Base-by-base conservation (phyloP, 2,888 invertebrate species). In the Rotaria magnacalcarata region DNA sequence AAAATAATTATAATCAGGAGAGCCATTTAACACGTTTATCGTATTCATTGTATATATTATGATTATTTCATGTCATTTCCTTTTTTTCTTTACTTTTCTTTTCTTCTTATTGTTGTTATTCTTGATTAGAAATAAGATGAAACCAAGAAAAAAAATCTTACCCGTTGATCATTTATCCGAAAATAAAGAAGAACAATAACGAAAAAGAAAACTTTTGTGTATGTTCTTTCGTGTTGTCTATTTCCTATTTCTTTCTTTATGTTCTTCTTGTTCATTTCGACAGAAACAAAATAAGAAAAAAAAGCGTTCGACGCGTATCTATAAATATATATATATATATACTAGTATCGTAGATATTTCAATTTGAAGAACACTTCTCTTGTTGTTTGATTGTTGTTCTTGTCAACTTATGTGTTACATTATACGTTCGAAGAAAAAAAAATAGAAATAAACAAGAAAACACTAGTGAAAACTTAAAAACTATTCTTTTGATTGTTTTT, bases 21-120 rank as follows among this genome's bases (percentile, higher is more conserved):
- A 34, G 19, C 34, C 67, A 14, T 67, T 67, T 34, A 67, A 21
- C 24, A 56, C 24, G 24, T 56, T 56, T 56, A 21, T 56, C 67
- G 67, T 67, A 67, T 67, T 67, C 27, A 11, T 67, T 67, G 34
- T 67, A 34, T 34, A 67, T 67, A 67, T 67, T 67, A 67, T 67
- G 67, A 67, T 67, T 34, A 67, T 67, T 27, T 67, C 67, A 67
- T 67, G 24, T 67, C 1, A 21, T 21, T 54, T 21, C 7, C 10
- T 54, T 54, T 54, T 54, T 54, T 54, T 54, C 16, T 54, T 54
- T 54, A 34, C 34, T 34, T 52, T 52, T 16, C 16, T 16, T 52
- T 16, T 52, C 52, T 67, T 34, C 34, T 67, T 19, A 34, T 19
- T 67, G 67, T 67, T 67, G 67, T 67, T 34, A 14, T 34, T 67